Evolutionary conservation across 2,113 vertebrate genomes (phyloP), one percentile per base, ranked within the genome.

Genomic region (Hippocampus abdominalis): DNA sequence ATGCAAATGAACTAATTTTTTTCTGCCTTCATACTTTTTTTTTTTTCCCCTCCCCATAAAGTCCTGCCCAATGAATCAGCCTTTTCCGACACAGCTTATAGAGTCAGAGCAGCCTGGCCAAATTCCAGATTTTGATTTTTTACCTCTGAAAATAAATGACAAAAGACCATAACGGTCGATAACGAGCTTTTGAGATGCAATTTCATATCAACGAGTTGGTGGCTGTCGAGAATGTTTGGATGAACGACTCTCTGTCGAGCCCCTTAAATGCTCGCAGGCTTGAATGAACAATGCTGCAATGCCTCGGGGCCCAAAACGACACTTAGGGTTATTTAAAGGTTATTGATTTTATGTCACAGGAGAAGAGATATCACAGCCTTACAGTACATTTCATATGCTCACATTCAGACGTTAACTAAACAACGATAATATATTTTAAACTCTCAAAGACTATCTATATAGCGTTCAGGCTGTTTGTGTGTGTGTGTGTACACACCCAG

Each of bases 241-340:
- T 86, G 74, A 89, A 90, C 81, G 78, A 83, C 75, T 85, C 76
- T 72, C 79, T 75, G 69, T 84, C 88, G 86, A 76, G 72, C 70
- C 74, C 77, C 81, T 82, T 83, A 81, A 79, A 87, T 77, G 75
- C 84, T 80, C 82, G 21, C 68, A 11, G 64, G 64, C 73, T 16
- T 69, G 7, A 65, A 65, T 27, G 57, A 82, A 82, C 72, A 63
- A 65, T 66, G 29, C 48, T 9, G 77, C 77, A 73, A 86, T 46
- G 59, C 60, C 46, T 64, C 70, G 70, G 23, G 25, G 62, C 75
- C 79, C 48, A 51, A 77, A 83, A 78, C 72, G 72, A 84, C 85
- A 89, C 87, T 89, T 84, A 85, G 81, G 81, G 86, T 91, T 86
- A 90, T 91, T 88, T 82, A 79, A 74, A 88, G 81, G 73, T 62